Conservation (phyloP, 1,140 invertebrate genomes). For the Vanessa tameamea region DNA sequence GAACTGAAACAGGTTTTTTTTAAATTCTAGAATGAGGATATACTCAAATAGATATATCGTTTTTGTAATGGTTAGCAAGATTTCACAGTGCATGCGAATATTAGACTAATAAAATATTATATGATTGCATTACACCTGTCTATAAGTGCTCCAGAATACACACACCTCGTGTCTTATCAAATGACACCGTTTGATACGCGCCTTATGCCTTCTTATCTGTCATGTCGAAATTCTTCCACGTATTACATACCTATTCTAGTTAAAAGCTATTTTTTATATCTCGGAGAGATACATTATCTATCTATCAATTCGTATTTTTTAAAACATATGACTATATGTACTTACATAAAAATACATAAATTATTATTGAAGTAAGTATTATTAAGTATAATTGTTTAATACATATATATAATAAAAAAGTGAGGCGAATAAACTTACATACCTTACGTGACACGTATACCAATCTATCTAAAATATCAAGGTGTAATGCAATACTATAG, state of each 20-base stretch:
- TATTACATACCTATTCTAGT: slow-evolving; percentile 56
- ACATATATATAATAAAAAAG: background rate
- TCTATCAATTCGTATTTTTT: background rate
- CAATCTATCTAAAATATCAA: background rate
- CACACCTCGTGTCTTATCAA: slow-evolving; percentile 71
- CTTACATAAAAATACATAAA: no score
- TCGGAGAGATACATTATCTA: background rate
- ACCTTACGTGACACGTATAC: background rate
- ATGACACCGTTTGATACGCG: slow-evolving; percentile 78
- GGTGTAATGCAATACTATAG: background rate
- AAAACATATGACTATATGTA: background rate
- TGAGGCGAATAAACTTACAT: background rate
- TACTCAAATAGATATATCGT: no score
- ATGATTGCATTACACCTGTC: slow-evolving; percentile 47
- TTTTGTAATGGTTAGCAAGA: background rate
- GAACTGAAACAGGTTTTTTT: no score
- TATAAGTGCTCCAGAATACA: slow-evolving; percentile 64
- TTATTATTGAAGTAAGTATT: no score
- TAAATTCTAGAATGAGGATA: no score
- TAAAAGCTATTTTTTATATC: slow-evolving; percentile 24
- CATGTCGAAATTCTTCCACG: slow-evolving; percentile 78
- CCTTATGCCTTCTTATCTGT: slow-evolving; percentile 69
- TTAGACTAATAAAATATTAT: background rate
- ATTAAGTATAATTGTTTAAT: no score
- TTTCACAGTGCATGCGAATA: background rate